These are phyloP conservation scores for Guaruba guarouba DNA, from an alignment of 2,113 vertebrate species.

Conservation along the genomic window DNA sequence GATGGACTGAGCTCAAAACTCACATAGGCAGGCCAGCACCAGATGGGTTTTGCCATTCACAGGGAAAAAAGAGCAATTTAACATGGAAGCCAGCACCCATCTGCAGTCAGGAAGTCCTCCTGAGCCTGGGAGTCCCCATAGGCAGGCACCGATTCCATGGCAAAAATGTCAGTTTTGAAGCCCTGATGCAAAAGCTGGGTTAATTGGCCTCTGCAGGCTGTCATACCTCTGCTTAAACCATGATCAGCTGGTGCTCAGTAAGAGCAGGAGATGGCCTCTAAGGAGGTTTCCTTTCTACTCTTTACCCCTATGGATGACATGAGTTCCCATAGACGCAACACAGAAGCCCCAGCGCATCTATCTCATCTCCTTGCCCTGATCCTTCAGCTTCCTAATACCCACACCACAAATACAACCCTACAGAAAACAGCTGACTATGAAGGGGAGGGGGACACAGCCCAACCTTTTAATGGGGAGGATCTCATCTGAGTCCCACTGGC, in stretches of 20 bases:
- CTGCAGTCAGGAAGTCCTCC: not conserved
- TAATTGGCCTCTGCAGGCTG: not conserved
- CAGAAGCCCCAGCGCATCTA: not conserved
- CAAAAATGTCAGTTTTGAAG: not conserved
- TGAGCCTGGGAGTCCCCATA: not conserved
- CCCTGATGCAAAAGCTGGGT: not conserved
- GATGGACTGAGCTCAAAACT: not conserved
- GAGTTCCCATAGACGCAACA: not conserved
- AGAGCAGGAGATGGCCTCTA: not conserved
- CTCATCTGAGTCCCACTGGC: not conserved
- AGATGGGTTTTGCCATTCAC: not conserved
- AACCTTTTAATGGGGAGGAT: not conserved
- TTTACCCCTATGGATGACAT: not conserved
- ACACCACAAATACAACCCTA: not conserved
- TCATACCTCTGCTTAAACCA: not conserved
- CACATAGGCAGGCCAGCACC: not conserved
- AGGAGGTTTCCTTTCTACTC: not conserved
- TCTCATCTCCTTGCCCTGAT: not conserved
- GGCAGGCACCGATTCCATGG: not conserved
- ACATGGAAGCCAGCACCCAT: not conserved
- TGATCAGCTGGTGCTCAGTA: accelerated
- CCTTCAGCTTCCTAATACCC: not conserved
- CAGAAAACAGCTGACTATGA: not conserved
- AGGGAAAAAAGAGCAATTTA: not conserved
- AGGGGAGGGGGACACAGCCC: not conserved